Base-by-base conservation (phyloP, 2,797 vertebrate species). In the Taeniopygia guttata region DNA sequence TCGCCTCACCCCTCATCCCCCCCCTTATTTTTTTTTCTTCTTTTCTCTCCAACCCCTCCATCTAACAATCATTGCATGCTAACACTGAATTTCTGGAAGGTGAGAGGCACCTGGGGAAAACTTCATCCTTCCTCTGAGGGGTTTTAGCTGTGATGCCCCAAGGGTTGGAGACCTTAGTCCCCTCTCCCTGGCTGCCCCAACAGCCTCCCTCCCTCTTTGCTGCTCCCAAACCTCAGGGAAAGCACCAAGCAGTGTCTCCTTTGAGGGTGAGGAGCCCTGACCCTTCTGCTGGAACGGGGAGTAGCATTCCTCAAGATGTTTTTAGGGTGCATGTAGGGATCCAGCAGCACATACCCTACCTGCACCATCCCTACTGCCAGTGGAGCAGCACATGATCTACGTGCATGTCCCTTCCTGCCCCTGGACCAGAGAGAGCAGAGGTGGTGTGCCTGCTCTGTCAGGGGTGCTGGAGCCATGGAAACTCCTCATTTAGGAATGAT, bases 21-120 rank as follows among this genome's bases (percentile, higher is more conserved):
- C 10, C 2, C 0, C 11, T 5, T n/a, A 2, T 13, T 13, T n/a
- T 36, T 45, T 34, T 5, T 27, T 3, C 0, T 11, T 10, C 1
- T 25, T 21, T 52, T 16, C 20, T 25, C 48, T 40, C 30, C 34
- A 36, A 2, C 34, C 32, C 66, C 30, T 34, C 19, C 7, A 10
- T 45, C 74, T 81, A 85, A 92, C 79, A 92, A 94, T 93, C 73
- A 32, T 11, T 16, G 27, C 6, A 30, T 42, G 52, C 54, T 86
- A 49, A 43, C 0, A 17, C 20, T 40, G n/a, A 16, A 10, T 72
- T 76, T 45, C 73, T 42, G 43, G 49, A 77, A 76, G 87, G 51
- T 5, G 40, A 63, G 55, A 43, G 58, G 59, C 2, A 7, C 59
- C 42, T 2, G 5, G 83, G 84, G 82, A 62, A 89, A 63, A 59